Conservation (phyloP, 92 coral and sea anemone genomes). For the Zoanthus solanderi region DNA sequence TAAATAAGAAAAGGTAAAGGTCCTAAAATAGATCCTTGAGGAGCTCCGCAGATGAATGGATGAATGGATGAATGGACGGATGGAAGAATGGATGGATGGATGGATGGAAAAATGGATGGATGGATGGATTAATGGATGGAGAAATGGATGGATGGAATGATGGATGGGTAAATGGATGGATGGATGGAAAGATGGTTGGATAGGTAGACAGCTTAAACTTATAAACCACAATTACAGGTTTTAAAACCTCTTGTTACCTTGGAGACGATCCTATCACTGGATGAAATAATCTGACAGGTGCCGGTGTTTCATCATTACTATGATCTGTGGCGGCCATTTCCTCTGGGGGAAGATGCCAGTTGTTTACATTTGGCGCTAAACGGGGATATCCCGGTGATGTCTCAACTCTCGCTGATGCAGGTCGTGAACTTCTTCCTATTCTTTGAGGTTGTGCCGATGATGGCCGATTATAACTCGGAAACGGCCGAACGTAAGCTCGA, state of each 20-base stretch:
- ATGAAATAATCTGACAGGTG: slow-evolving; percentile 34
- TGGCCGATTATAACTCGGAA: slow-evolving; percentile 14
- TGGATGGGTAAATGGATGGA: too few species aligned
- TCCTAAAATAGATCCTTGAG: too few species aligned
- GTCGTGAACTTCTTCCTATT: neutral
- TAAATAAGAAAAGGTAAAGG: too few species aligned
- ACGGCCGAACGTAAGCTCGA: slow-evolving; percentile 19
- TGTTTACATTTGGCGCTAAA: neutral
- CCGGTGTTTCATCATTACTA: neutral
- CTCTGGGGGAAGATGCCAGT: neutral
- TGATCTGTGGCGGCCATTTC: slow-evolving; percentile 4
- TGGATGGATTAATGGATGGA: too few species aligned
- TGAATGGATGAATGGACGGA: too few species aligned
- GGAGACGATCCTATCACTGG: slow-evolving; percentile 41
- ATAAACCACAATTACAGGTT: too few species aligned
- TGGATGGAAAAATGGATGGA: too few species aligned
- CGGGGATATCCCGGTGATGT: neutral
- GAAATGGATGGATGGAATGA: too few species aligned
- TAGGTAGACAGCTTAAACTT: too few species aligned
- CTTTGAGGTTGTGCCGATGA: slow-evolving; percentile 35
- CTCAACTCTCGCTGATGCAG: slow-evolving; percentile 15
- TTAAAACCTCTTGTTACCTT: slow-evolving; percentile 17
- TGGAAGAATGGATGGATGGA: too few species aligned
- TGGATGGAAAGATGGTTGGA: too few species aligned
- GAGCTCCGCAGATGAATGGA: too few species aligned